Evolutionary conservation across 2,113 vertebrate species (phyloP).

Genomic region (Sinocyclocheilus rhinocerous): DNA sequence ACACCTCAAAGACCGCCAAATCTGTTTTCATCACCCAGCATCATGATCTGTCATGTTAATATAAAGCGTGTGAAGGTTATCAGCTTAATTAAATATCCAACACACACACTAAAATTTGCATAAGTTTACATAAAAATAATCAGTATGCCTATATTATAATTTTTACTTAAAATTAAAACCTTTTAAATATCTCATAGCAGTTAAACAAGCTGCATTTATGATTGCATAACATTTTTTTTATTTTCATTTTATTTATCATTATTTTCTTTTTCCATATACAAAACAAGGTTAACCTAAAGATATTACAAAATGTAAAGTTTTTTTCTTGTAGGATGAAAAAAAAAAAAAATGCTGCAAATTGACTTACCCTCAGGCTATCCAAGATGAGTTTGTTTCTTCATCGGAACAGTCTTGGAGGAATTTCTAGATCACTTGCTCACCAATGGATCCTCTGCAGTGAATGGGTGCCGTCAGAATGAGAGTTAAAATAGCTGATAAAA

Average conservation of each 20-base stretch:
- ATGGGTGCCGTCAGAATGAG: too few relatives aligned
- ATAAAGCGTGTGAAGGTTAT: constrained; percentile 18
- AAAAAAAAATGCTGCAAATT: too few relatives aligned
- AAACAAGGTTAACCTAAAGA: too few relatives aligned
- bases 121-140: neutral
- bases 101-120: neutral
- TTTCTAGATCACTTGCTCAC: too few relatives aligned
- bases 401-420: too few relatives aligned
- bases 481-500: too few relatives aligned
- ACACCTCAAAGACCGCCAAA: constrained; percentile 32
- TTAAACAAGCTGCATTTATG: neutral
- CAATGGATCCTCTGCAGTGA: too few relatives aligned
- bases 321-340: too few relatives aligned
- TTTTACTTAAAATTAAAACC: neutral
- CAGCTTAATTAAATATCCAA: constrained; percentile 35
- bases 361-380: too few relatives aligned
- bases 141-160: neutral
- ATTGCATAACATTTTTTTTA: neutral
- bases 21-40: constrained; percentile 20
- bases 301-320: too few relatives aligned
- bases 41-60: constrained; percentile 8
- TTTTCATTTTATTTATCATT: neutral
- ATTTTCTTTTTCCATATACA: neutral
- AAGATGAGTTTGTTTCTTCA: too few relatives aligned
- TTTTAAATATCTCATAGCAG: neutral